phyloP scores from a whole-genome alignment of 2,113 vertebrate genomes.

The Macquaria australasica region DNA sequence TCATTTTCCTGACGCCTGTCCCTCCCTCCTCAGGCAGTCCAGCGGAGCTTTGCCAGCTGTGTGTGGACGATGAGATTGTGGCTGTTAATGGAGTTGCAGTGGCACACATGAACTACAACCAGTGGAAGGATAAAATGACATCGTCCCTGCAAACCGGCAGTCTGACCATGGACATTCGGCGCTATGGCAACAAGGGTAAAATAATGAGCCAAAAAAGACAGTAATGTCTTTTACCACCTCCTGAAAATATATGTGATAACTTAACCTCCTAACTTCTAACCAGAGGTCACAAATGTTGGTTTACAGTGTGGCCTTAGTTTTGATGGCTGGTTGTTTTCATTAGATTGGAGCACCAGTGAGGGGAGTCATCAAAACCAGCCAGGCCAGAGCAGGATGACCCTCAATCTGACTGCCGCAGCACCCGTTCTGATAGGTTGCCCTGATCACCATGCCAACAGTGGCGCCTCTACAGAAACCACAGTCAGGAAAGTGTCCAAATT shows the following conservation, averaged over 20 bases:
- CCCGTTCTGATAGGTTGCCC: conserved; percentile 89
- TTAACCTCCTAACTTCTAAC: not conserved
- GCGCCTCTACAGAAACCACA: conserved; percentile 62
- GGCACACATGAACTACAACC: conserved; percentile 86
- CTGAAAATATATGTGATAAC: not conserved
- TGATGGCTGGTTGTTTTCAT: conserved; percentile 51
- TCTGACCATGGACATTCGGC: conserved; percentile 92
- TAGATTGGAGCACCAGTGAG: conserved; percentile 87
- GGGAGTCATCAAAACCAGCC: conserved; percentile 86
- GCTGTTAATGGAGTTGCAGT: conserved; percentile 87
- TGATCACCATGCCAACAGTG: conserved; percentile 85
- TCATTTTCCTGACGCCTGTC: conserved; percentile 12
- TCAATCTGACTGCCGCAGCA: conserved; percentile 92
- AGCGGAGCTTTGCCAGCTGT: conserved; percentile 91
- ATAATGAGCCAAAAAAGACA: conserved; percentile 1
- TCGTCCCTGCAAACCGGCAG: conserved; percentile 89
- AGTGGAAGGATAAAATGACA: conserved; percentile 91
- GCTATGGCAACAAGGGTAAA: conserved; percentile 93
- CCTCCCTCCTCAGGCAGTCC: conserved; percentile 85
- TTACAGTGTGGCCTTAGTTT: not conserved
- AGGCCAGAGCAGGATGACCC: conserved; percentile 89
- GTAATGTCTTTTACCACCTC: not conserved
- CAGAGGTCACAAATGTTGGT: not conserved
- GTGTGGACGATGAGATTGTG: conserved; percentile 92
- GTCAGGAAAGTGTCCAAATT: conserved; percentile 75